Base-by-base conservation (phyloP, 2,888 invertebrate genomes). In the Sinohyriopsis cumingii region DNA sequence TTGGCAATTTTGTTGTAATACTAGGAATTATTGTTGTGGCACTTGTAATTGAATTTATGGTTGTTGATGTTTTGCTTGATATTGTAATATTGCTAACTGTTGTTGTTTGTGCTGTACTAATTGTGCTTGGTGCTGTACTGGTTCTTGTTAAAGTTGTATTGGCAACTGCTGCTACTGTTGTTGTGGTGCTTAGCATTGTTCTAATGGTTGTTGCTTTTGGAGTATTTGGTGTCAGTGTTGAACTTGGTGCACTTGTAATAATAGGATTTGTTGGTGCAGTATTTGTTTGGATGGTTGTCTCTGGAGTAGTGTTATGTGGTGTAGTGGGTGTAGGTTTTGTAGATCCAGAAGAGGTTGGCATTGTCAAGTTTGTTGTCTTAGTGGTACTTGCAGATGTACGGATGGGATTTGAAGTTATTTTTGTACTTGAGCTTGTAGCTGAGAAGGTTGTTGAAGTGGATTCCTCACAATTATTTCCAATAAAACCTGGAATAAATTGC, bases 201-300 rank as follows among this genome's bases (percentile, higher is more conserved):
- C 19, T 63, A 22, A 54, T 12, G 53, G 63, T 18, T 28, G 63
- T 33, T 28, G 22, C 20, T 28, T n/a, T 55, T 18, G 55, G 18
- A 54, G 55, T n/a, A 18, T 53, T 25, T 65, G 65, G n/a, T 55
- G 65, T 6, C 7, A 6, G 9, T 53, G 65, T 65, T 24, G 55
- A 55, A 24, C 5, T 56, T 66, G 45, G 33, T 66, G 66, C 12
- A n/a, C n/a, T 57, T 57, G 57, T 57, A 15, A 45, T 45, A 45
- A 15, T 45, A 45, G 45, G 45, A 7, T 24, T 60, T 60, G 60
- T 60, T 60, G 60, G 60, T 22, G 60, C 19, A 22, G n/a, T 60
- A 28, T 24, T 60, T 24, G 28, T 25, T 22, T 19, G 18, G 2
- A 22, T 22, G 24, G 28, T 60, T 22, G 60, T 28, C 9, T 18